Percentiles rank a stretch among this genome's conserved stretches.
phyloP scores from a whole-genome alignment of 1,140 invertebrate genomes.

The Drosophila serrata region DNA sequence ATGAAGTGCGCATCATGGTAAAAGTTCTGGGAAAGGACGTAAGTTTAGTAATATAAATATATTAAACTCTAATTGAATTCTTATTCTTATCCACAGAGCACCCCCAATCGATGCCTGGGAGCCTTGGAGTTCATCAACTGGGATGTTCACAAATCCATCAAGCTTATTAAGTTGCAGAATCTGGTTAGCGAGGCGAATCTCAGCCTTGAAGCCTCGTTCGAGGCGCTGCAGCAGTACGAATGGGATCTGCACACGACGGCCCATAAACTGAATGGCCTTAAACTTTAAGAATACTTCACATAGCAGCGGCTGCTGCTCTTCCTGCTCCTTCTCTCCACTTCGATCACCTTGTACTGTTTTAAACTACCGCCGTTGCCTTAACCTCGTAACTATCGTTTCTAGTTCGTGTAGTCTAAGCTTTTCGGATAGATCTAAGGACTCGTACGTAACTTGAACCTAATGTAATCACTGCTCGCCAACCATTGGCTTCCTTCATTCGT shows the following conservation, averaged over 20 bases:
- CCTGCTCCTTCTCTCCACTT: not conserved
- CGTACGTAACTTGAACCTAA: slow-evolving; percentile 29
- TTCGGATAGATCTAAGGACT: slow-evolving; percentile 60
- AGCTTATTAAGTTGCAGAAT: slow-evolving; percentile 92
- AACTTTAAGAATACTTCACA: slow-evolving; percentile 47
- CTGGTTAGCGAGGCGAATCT: slow-evolving; percentile 86
- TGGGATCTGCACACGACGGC: slow-evolving; percentile 85
- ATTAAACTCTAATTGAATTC: no score
- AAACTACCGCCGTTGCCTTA: slow-evolving; percentile 59
- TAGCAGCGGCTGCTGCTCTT: not conserved
- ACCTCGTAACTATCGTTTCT: slow-evolving; percentile 34
- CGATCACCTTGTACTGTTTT: slow-evolving; percentile 32
- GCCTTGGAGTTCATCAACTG: slow-evolving; percentile 94
- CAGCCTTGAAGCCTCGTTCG: slow-evolving; percentile 83
- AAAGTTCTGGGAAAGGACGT: slow-evolving; percentile 95
- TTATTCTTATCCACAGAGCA: slow-evolving; percentile 87
- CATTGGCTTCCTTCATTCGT: slow-evolving; percentile 53
- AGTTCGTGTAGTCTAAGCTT: slow-evolving; percentile 47
- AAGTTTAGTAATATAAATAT: no score
- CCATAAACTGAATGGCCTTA: slow-evolving; percentile 74
- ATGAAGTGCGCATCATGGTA: slow-evolving; percentile 96
- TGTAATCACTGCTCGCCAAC: slow-evolving; percentile 68
- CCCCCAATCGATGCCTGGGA: slow-evolving; percentile 91
- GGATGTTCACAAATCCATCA: slow-evolving; percentile 96
- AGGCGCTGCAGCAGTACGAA: slow-evolving; percentile 84